These are phyloP conservation scores for Sorex araneus DNA, from an alignment of 2,113 vertebrate species.

Conservation along the genomic window DNA sequence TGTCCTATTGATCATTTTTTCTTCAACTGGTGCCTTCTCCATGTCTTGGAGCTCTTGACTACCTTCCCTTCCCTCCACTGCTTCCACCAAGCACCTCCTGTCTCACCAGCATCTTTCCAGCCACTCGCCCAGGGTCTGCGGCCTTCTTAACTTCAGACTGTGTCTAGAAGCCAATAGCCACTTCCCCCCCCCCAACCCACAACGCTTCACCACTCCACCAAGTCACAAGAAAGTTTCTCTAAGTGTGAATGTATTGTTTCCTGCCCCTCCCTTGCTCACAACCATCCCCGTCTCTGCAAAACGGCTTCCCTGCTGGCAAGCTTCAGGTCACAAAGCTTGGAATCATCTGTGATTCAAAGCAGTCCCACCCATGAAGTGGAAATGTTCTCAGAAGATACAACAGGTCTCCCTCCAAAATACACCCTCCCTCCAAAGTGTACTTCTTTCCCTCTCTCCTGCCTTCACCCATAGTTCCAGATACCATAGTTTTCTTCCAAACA, in stretches of 20 bases:
- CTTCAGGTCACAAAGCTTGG: neutral
- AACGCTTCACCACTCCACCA: slow-evolving; percentile 3
- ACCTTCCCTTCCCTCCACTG: neutral
- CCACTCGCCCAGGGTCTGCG: too few relatives aligned
- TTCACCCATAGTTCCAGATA: too few relatives aligned
- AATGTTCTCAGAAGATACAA: neutral
- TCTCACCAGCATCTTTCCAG: neutral
- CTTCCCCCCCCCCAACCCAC: neutral
- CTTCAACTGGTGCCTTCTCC: neutral
- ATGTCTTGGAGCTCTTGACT: neutral
- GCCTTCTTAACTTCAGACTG: neutral
- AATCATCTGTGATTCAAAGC: neutral
- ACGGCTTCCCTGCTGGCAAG: neutral
- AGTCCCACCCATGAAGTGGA: neutral
- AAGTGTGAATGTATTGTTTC: neutral
- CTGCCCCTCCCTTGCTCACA: neutral
- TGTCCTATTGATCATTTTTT: too few relatives aligned
- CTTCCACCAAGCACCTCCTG: accelerated
- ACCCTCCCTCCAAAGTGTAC: too few relatives aligned
- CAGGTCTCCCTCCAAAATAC: neutral
- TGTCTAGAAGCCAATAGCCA: neutral
- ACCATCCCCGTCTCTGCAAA: neutral
- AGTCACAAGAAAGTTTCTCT: neutral
- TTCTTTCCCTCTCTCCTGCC: neutral
- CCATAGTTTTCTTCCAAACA: neutral